A percentile compares a stretch with the other conserved stretches of the same genome.
Conservation (phyloP, 2,797 vertebrate genomes). For the Coranthus polyacanthus region DNA sequence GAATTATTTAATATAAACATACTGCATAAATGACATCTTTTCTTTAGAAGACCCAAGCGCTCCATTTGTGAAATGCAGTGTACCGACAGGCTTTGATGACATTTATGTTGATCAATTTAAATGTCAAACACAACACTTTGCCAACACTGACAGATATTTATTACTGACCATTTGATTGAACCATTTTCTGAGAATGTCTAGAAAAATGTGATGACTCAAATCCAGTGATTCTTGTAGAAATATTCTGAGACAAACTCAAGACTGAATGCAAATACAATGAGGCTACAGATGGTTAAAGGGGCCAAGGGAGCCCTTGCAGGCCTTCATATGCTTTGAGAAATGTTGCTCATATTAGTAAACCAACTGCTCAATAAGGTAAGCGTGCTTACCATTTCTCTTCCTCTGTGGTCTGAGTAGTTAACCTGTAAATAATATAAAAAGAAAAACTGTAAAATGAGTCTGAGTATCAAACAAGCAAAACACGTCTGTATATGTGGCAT, state of each 20-base stretch:
- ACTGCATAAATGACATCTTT: constrained; percentile 63
- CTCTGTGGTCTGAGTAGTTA: constrained; percentile 91
- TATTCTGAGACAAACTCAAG: constrained; percentile 7
- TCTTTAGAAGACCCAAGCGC: constrained; percentile 34
- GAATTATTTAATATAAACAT: constrained; percentile 70
- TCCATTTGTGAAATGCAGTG: too few species aligned
- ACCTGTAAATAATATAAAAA: constrained; percentile 75
- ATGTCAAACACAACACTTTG: constrained; percentile 20
- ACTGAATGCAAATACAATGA: constrained; percentile 21
- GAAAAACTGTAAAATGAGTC: background rate
- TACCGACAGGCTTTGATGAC: background rate
- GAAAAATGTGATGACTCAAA: background rate
- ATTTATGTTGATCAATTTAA: constrained; percentile 24
- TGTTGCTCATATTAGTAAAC: constrained; percentile 1
- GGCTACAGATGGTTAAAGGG: constrained; percentile 38
- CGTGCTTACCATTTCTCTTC: constrained; percentile 92
- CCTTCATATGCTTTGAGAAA: constrained; percentile 8
- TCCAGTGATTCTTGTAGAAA: constrained; percentile 3
- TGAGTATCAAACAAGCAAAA: background rate
- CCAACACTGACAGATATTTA: background rate
- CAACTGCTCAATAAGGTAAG: background rate
- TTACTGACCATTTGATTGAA: constrained; percentile 1
- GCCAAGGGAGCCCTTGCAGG: constrained; percentile 14
- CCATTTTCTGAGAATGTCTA: constrained; percentile 1
- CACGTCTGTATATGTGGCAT: background rate